Evolutionary conservation across 2,797 vertebrate species (phyloP).

Genomic region (Tenualosa ilisha): DNA sequence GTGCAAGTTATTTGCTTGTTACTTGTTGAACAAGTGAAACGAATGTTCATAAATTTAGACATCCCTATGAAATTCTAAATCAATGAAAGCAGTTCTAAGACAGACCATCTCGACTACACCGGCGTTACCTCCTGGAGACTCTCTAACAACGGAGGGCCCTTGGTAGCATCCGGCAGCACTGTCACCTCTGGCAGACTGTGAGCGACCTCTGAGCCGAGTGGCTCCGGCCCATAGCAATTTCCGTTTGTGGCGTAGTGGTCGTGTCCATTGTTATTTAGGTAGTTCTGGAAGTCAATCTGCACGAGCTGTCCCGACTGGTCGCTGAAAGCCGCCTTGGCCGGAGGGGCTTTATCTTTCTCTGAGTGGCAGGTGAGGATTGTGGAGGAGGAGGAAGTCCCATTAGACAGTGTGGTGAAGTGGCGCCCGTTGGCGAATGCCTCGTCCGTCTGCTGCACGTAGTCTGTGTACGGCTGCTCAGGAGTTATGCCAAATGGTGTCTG

Average conservation of each 20-base stretch:
- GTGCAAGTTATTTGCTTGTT: slow-evolving; percentile 45
- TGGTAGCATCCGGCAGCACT: slow-evolving; percentile 86
- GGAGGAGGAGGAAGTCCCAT: slow-evolving; percentile 43
- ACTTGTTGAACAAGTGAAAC: slow-evolving; percentile 55
- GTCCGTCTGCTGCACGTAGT: slow-evolving; percentile 79
- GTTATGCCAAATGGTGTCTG: slow-evolving; percentile 84
- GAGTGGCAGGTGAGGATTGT: slow-evolving; percentile 80
- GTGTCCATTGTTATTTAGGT: slow-evolving; percentile 89
- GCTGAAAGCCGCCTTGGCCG: slow-evolving; percentile 76
- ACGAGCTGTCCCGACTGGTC: slow-evolving; percentile 73
- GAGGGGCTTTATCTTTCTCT: slow-evolving; percentile 77
- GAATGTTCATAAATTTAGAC: slow-evolving; percentile 57
- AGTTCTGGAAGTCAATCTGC: slow-evolving; percentile 88
- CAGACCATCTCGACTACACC: slow-evolving; percentile 74
- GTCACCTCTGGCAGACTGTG: slow-evolving; percentile 83
- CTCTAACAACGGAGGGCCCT: slow-evolving; percentile 89
- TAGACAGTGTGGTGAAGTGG: slow-evolving; percentile 77
- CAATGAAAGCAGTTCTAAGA: not conserved
- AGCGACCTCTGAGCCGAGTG: slow-evolving; percentile 75
- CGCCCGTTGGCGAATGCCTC: slow-evolving; percentile 72
- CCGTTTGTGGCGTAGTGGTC: slow-evolving; percentile 82
- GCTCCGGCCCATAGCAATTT: slow-evolving; percentile 75
- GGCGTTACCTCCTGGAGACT: slow-evolving; percentile 82
- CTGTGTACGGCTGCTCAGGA: slow-evolving; percentile 85
- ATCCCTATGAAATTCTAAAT: slow-evolving; percentile 34